Conservation (phyloP, 1,140 invertebrate species). For the Monochamus saltuarius region DNA sequence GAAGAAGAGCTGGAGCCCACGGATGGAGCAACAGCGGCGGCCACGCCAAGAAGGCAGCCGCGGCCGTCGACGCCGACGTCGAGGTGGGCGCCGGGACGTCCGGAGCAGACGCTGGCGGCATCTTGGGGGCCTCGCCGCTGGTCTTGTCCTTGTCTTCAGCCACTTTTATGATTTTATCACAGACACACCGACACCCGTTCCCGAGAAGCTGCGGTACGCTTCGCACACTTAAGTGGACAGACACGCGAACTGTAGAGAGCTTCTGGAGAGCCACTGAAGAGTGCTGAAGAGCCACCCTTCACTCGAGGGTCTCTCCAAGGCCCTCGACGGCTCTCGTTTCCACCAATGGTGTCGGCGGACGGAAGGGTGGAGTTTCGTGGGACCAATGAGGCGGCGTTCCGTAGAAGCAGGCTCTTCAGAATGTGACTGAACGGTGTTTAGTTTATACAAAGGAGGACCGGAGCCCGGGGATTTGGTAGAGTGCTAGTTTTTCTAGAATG, state of each 20-base stretch:
- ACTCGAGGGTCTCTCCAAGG: slow-evolving; percentile 44
- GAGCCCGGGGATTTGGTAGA: slow-evolving; percentile 24
- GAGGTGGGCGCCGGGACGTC: slow-evolving; percentile 20
- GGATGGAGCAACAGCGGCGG: slow-evolving; percentile 50
- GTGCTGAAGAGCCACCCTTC: slow-evolving; percentile 47
- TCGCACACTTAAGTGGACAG: slow-evolving; percentile 11
- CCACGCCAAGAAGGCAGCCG: slow-evolving; percentile 48
- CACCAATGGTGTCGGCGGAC: slow-evolving; percentile 34
- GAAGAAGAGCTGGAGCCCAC: slow-evolving; percentile 48
- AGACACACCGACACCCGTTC: slow-evolving; percentile 21
- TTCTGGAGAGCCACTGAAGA: slow-evolving; percentile 50
- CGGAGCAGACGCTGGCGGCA: slow-evolving; percentile 33
- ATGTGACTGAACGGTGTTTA: background rate
- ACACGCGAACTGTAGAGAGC: slow-evolving; percentile 50
- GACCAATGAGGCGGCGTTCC: slow-evolving; percentile 33
- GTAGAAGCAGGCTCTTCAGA: slow-evolving; percentile 2
- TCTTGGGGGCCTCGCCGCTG: slow-evolving; percentile 32
- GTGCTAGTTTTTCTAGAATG: slow-evolving; percentile 15
- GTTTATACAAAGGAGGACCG: slow-evolving; percentile 21
- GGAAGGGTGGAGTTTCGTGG: slow-evolving; percentile 33
- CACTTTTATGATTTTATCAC: slow-evolving; percentile 40
- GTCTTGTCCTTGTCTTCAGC: slow-evolving; percentile 44
- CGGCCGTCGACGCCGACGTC: slow-evolving; percentile 33
- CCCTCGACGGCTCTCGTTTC: slow-evolving; percentile 41
- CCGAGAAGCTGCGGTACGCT: slow-evolving; percentile 8